These are phyloP conservation scores for Porphyrio hochstetteri DNA, from an alignment of 2,113 vertebrate species.

Conservation along the genomic window DNA sequence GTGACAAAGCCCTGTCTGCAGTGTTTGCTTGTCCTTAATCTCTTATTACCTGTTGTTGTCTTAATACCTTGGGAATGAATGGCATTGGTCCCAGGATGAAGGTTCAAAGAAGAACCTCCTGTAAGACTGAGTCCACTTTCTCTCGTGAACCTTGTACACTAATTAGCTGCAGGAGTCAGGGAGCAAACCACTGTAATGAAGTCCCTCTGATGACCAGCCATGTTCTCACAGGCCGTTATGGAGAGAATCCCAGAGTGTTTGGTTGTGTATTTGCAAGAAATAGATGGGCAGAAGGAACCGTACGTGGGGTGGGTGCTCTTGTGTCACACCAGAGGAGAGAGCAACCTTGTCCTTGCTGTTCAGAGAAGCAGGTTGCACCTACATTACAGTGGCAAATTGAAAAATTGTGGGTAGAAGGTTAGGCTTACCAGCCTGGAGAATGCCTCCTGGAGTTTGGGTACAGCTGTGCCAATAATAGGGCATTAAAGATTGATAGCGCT, in stretches of 20 bases:
- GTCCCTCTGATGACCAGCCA: background rate
- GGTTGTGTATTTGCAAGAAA: background rate
- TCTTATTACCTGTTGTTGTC: background rate
- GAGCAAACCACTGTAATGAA: background rate
- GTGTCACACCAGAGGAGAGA: background rate
- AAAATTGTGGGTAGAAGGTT: background rate
- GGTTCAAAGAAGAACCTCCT: background rate
- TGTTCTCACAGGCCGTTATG: background rate
- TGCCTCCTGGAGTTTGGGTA: conserved; percentile 11
- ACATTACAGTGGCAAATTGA: conserved; percentile 8
- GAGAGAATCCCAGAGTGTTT: background rate
- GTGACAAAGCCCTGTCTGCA: background rate
- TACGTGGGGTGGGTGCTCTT: background rate
- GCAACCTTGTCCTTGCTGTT: background rate
- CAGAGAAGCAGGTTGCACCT: background rate
- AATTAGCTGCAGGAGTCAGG: background rate
- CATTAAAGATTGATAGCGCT: background rate
- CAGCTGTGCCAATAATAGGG: background rate
- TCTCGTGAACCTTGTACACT: rapidly evolving
- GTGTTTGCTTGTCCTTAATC: background rate
- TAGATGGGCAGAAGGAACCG: background rate
- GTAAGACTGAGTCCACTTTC: background rate
- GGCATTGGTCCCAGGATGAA: background rate
- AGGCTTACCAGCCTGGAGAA: conserved; percentile 9
- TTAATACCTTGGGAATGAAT: background rate